Evolutionary conservation across 2,797 vertebrate genomes (phyloP).

Genomic region (Crypturellus tataupa): DNA sequence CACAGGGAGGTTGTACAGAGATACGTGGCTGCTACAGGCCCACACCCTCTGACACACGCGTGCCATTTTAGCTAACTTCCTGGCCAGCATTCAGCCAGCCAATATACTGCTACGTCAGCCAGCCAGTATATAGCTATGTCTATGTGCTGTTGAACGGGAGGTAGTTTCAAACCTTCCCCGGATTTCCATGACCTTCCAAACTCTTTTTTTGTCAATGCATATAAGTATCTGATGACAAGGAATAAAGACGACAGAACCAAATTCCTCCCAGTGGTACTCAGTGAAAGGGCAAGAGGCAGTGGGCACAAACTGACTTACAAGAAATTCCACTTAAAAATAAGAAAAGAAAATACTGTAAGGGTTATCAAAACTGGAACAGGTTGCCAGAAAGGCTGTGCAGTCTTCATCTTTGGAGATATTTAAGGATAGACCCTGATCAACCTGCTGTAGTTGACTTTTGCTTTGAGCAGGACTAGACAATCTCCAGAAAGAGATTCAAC

Average conservation of each 20-base stretch:
- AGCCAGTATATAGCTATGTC: neutral
- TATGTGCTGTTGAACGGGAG: neutral
- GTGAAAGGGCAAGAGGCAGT: neutral
- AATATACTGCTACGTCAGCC: neutral
- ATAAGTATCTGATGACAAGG: neutral
- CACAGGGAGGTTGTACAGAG: neutral
- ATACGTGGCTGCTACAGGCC: neutral
- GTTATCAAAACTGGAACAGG: neutral
- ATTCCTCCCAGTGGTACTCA: neutral
- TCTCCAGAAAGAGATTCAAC: neutral
- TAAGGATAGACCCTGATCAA: neutral
- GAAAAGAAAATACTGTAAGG: neutral
- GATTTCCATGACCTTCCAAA: neutral
- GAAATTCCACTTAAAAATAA: neutral
- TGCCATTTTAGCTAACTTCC: neutral
- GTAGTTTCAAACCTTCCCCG: neutral
- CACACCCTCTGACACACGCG: rapidly evolving
- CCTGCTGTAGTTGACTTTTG: rapidly evolving
- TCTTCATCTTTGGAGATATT: neutral
- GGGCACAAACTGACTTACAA: neutral
- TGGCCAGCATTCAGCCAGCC: neutral
- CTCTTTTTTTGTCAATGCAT: neutral
- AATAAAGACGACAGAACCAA: neutral
- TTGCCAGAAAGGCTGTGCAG: neutral
- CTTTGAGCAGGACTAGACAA: neutral